Evolutionary conservation across 2,888 invertebrate genomes (phyloP), one percentile per base, ranked within the genome.

Genomic region (Tolmerus cingulatus): DNA sequence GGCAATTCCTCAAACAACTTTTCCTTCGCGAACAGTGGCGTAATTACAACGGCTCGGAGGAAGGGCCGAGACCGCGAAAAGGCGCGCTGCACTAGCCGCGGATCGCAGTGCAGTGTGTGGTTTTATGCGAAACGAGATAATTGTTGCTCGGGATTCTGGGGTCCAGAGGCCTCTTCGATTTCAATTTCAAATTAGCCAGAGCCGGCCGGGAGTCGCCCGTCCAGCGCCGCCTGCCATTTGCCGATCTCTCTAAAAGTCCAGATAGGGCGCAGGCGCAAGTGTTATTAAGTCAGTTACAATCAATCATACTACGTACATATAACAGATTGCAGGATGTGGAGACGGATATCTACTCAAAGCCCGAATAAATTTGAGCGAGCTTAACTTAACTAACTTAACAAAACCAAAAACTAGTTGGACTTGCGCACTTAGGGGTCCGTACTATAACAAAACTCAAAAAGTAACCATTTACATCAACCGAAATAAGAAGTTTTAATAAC

Each of bases 1-100:
- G 85, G 85, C 74, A 86, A 86, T 86, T 55, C 77, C 77, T 86
- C 77, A 86, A 86, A 86, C 77, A 86, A 82, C 82, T 82, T 82
- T 82, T 82, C 82, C 82, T 66, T 82, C 66, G 57, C 27, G 37
- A 82, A 82, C 82, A 82, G 82, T 82, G 82, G 82, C 82, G 82
- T 82, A 82, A 82, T 82, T 82, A 19, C 82, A 55, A 66, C 57
- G 51, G 57, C 82, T 82, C 30, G 2, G 37, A 82, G 57, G 57
- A 82, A 57, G 27, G 57, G 57, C 14, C 51, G 57, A 79, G 51
- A 51, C 51, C 34, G 27, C 27, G 79, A 27, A 40, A 78, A 23
- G 7, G 5, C n/a, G 46, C 43, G 3, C 23, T 19, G 9, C 23
- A 19, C 23, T 23, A n/a, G 23, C 19, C 66, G 8, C 19, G 12